Evolutionary conservation across 1,140 invertebrate genomes (phyloP), one percentile per base, ranked within the genome.

Genomic region (Calliphora vicina): DNA sequence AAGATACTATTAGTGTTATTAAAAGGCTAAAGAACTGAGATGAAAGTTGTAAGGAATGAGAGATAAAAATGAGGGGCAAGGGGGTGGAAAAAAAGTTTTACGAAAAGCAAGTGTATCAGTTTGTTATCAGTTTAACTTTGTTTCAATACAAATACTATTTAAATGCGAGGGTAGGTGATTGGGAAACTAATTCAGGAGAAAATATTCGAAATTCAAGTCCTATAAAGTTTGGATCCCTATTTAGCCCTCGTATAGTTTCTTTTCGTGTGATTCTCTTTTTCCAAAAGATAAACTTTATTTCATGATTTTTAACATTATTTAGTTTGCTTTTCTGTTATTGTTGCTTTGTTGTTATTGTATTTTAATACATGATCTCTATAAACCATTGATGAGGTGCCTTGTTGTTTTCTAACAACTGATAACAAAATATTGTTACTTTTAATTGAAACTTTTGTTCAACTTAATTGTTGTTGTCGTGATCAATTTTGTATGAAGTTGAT

Each of bases 1-100:
- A 78, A 43, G 43, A 78, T 78, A 35, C 74, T 78, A 78, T 78
- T 78, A 78, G 74, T 78, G 35, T 78, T 78, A 78, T 78, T 78
- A 43, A 74, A 78, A 78, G 74, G 74, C 74, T 78, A 78, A 78
- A 23, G 74, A 78, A 67, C 50, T 57, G 50, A 57, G n/a, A 5
- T 57, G 8, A 67, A 67, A 8, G 6, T 23, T 9, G 61, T 20
- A 13, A 6, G n/a, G n/a, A 67, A 78, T 20, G n/a, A 42, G 35
- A 78, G 27, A 78, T 6, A 78, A 78, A 20, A 78, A 78, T 27
- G n/a, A 17, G 20, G 35, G 8, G 35, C 15, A 42, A 76, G n/a
- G n/a, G 73, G 4, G 1, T 2, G 2, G 73, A 76, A 17, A 42
- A 74, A 35, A 74, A 74, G n/a, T 74, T 35, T 35, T 1, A 17